Evolutionary conservation across 1,140 invertebrate species (phyloP), one percentile per base, ranked within the genome.

Genomic region (Drosophila teissieri): DNA sequence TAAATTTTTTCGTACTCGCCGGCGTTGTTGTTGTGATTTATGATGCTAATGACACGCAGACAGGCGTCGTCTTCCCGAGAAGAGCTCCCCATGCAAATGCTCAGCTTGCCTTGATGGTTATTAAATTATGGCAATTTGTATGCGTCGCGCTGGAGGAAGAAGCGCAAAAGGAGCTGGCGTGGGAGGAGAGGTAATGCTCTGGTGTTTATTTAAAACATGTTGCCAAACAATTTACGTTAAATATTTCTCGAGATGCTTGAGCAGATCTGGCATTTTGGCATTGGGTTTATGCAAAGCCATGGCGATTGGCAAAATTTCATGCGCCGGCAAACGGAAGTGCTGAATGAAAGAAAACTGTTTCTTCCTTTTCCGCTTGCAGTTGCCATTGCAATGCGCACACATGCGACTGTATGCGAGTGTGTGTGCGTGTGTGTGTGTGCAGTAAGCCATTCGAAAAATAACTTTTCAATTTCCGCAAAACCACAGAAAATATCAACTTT

Each of bases 91-190:
- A 51, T 57, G 77, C 65, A 65, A 57, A 44, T 60, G 52, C 60
- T 73, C 73, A 72, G 68, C 56, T 72, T 72, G 80, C 61, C 69
- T 84, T 90, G 85, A 90, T 89, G 85, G 80, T 89, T 89, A 89
- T 89, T 89, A 89, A 89, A 89, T 89, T 89, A 89, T 85, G 85
- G 85, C 85, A 89, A 89, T 89, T 89, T 89, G 86, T 90, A 88
- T 80, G 81, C 76, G 78, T 74, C 84, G 73, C 55, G 42, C 67
- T 65, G 65, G 51, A 36, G 27, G 52, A 1, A 15, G 8, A 15
- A 31, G 0, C 12, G n/a, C 22, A 7, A 45, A 45, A 52, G 44
- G 48, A 51, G 48, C n/a, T 5, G 17, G 15, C 17, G 10, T 24
- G 22, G 1, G 14, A 14, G 12, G 37, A 22, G 34, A 27, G 36